Evolutionary conservation across 2,113 vertebrate species (phyloP).

Genomic region (Delphinapterus leucas): DNA sequence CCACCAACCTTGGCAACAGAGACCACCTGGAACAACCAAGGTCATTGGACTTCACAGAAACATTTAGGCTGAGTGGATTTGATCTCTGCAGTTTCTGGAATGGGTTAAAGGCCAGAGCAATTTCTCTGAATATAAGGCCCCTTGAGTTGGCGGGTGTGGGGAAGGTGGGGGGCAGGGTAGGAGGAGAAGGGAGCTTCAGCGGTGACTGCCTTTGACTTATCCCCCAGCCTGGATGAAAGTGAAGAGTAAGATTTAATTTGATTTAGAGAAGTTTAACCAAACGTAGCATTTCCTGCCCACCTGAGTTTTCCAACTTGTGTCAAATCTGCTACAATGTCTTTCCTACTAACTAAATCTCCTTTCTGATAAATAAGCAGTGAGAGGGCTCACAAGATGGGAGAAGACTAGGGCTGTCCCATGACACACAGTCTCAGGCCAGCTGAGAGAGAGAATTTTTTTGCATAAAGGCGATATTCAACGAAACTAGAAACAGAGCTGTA

Average conservation of each 20-base stretch:
- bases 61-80: background rate
- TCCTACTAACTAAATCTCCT: background rate
- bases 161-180: background rate
- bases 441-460: background rate
- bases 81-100: background rate
- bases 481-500: background rate
- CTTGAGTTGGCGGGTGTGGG: too few relatives aligned
- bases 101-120: background rate
- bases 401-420: too few relatives aligned
- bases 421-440: too few relatives aligned
- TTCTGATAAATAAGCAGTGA: background rate
- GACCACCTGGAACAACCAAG: background rate
- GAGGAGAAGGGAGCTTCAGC: background rate
- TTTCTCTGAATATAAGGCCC: background rate
- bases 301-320: background rate
- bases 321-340: background rate
- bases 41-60: fast-evolving
- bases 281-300: background rate
- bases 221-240: background rate
- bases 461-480: background rate
- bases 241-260: background rate
- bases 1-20: too few relatives aligned
- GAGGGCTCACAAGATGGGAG: background rate
- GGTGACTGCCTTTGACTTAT: background rate
- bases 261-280: background rate